phyloP scores from a whole-genome alignment of 2,113 vertebrate species.

The Oncorhynchus clarkii region DNA sequence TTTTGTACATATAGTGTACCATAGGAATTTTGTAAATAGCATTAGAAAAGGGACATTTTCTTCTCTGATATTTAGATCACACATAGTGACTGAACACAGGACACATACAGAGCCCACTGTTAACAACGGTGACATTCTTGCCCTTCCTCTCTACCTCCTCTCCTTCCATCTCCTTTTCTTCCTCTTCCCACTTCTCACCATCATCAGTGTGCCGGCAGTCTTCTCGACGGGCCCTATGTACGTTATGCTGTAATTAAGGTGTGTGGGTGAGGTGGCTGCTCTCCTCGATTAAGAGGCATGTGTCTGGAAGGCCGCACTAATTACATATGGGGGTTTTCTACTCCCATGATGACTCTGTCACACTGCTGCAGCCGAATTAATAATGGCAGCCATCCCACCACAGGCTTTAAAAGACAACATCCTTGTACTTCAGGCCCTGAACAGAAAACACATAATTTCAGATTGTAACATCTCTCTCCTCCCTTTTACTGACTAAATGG shows the following conservation, averaged over 20 bases:
- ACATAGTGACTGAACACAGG: no score
- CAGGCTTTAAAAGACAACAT: constrained; percentile 6
- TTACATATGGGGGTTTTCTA: not conserved
- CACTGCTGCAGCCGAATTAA: constrained; percentile 16
- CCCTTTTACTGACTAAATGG: not conserved
- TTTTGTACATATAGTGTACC: no score
- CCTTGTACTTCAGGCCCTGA: constrained; percentile 7
- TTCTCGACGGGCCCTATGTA: not conserved
- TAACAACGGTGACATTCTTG: no score
- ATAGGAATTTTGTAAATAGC: not conserved
- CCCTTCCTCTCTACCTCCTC: not conserved
- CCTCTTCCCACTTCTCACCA: not conserved
- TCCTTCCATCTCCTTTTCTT: not conserved
- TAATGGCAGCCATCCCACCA: constrained; percentile 9
- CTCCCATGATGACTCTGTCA: constrained; percentile 7
- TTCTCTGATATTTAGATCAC: no score
- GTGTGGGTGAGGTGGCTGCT: not conserved
- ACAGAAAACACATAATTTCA: not conserved
- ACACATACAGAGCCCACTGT: no score
- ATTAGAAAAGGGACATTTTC: not conserved
- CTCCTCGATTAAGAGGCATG: constrained; percentile 2
- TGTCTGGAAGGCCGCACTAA: constrained; percentile 17
- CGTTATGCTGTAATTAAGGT: constrained; percentile 5
- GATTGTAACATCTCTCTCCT: not conserved
- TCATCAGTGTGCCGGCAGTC: not conserved